These are phyloP conservation scores for Notothenia coriiceps DNA, from an alignment of 2,113 vertebrate genomes.

Conservation along the genomic window DNA sequence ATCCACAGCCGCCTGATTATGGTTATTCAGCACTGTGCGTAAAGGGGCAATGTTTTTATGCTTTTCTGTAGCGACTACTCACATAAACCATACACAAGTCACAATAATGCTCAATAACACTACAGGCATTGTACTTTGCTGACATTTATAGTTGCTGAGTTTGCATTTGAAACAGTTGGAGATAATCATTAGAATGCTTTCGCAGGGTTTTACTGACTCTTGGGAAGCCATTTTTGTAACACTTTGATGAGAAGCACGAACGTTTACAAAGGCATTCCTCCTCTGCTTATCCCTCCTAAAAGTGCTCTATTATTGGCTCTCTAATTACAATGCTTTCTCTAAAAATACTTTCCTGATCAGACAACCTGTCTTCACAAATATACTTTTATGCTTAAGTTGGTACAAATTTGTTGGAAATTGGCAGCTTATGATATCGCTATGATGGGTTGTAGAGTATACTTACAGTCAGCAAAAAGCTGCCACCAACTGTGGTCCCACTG, in stretches of 20 bases:
- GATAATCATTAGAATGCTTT: constrained; percentile 30
- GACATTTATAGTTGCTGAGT: constrained; percentile 54
- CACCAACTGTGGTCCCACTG: not conserved
- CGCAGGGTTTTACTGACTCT: constrained; percentile 14
- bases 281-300: not conserved
- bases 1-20: not conserved
- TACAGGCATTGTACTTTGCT: constrained; percentile 28
- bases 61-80: not conserved
- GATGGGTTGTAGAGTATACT: not conserved
- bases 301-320: not conserved
- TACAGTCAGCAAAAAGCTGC: constrained; percentile 23
- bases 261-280: not conserved
- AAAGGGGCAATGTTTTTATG: constrained; percentile 3
- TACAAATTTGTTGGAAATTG: not conserved
- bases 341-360: not conserved
- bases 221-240: constrained; percentile 16
- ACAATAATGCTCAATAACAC: constrained; percentile 36
- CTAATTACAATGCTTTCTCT: not conserved
- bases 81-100: constrained; percentile 21
- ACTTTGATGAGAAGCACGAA: constrained; percentile 22
- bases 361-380: not conserved
- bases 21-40: constrained; percentile 4
- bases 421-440: not conserved
- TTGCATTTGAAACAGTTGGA: constrained; percentile 30
- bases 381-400: not conserved